phyloP scores from a whole-genome alignment of 2,888 invertebrate genomes.

The Caenorhabditis sp. region DNA sequence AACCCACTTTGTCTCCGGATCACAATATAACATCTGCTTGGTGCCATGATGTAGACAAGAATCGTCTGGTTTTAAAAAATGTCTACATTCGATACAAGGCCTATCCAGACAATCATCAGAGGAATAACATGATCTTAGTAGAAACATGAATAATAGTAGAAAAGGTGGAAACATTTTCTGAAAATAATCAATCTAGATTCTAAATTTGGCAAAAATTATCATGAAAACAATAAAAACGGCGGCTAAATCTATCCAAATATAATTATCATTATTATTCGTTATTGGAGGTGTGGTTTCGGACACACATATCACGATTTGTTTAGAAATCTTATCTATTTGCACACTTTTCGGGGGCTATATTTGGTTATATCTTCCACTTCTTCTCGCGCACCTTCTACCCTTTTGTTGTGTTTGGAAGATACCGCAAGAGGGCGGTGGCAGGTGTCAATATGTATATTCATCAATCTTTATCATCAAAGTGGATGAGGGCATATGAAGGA shows the following conservation, averaged over 20 bases:
- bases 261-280: not conserved
- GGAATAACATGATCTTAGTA: not conserved
- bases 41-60: conserved; percentile 42
- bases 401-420: too few species aligned
- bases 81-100: conserved; percentile 42
- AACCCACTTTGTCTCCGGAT: conserved; percentile 39
- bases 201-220: too few species aligned
- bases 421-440: too few species aligned
- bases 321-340: not conserved
- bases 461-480: too few species aligned
- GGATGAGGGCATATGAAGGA: too few species aligned
- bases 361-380: not conserved
- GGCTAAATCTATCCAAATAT: too few species aligned
- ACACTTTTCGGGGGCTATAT: not conserved
- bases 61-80: conserved; percentile 38
- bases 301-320: not conserved
- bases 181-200: not conserved
- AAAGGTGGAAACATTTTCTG: not conserved
- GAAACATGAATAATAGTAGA: not conserved
- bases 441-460: too few species aligned
- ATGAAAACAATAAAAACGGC: too few species aligned
- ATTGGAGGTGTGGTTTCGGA: not conserved
- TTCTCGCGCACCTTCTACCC: too few species aligned
- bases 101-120: conserved; percentile 42
- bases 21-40: conserved; percentile 30